Conservation (phyloP, 2,797 vertebrate genomes). For the Meda fulgida region DNA sequence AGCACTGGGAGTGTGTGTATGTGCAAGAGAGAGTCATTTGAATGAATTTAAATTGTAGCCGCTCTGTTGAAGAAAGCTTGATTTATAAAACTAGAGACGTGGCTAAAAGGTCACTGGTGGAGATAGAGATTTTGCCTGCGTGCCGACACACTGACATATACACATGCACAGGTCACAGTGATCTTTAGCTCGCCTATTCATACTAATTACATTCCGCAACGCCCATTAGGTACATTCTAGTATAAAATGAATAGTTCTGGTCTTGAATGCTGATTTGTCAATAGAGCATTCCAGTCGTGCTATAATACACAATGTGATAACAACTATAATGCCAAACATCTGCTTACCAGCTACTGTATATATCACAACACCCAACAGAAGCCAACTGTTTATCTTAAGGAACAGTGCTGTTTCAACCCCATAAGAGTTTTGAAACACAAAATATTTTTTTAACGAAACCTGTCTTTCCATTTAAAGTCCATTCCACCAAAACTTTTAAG, state of each 20-base stretch:
- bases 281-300: neutral
- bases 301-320: neutral
- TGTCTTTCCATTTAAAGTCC: neutral
- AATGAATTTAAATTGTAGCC: slow-evolving; percentile 59
- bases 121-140: slow-evolving; percentile 37
- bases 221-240: slow-evolving; percentile 31
- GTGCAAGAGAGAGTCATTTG: slow-evolving; percentile 46
- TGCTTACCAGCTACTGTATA: neutral
- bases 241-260: slow-evolving; percentile 8
- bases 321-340: neutral
- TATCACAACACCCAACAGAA: neutral
- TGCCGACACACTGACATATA: slow-evolving; percentile 41
- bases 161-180: slow-evolving; percentile 16
- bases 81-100: slow-evolving; percentile 62
- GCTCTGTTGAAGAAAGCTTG: slow-evolving; percentile 52
- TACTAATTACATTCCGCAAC: slow-evolving; percentile 35
- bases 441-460: neutral
- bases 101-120: slow-evolving; percentile 54
- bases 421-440: no score
- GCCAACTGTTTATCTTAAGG: neutral
- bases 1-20: slow-evolving; percentile 39
- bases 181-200: slow-evolving; percentile 38
- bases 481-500: neutral
- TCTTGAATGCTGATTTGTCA: slow-evolving; percentile 20
- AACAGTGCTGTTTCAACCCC: neutral